Percentiles rank a stretch among this genome's conserved stretches.
Conservation (phyloP, 2,113 vertebrate species). For the Eublepharis macularius region DNA sequence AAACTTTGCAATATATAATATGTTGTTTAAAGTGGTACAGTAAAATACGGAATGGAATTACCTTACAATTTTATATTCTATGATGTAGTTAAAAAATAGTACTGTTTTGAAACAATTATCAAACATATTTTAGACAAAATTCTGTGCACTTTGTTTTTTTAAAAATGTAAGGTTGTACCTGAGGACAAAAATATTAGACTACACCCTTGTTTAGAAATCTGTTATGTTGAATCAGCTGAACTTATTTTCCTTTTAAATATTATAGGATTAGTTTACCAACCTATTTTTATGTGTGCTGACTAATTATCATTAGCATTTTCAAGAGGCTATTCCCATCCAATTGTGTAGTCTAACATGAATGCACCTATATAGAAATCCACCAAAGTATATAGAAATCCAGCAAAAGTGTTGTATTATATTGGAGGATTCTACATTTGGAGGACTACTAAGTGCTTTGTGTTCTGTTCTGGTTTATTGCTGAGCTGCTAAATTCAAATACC, state of each 20-base stretch:
- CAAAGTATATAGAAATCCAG: conserved; percentile 42
- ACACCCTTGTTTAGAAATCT: not conserved
- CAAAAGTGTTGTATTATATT: conserved; percentile 62
- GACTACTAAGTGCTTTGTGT: conserved; percentile 61
- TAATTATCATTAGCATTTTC: conserved; percentile 55
- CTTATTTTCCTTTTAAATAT: not conserved
- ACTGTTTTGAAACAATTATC: conserved; percentile 54
- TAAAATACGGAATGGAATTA: conserved; percentile 57
- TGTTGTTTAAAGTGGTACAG: conserved; percentile 64
- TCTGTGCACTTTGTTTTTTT: conserved; percentile 6
- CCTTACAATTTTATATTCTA: conserved; percentile 60
- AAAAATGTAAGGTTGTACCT: conserved; percentile 20
- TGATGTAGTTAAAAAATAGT: conserved; percentile 41
- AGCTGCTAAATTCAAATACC: conserved; percentile 67
- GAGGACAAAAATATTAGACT: not conserved
- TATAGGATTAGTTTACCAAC: conserved; percentile 9
- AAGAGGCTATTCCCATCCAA: conserved; percentile 38
- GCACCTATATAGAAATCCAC: conserved; percentile 19
- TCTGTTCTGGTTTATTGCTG: conserved; percentile 57
- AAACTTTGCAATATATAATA: conserved; percentile 73
- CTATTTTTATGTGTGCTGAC: conserved; percentile 35
- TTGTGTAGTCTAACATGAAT: conserved; percentile 34
- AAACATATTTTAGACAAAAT: conserved; percentile 41
- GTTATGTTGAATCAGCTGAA: not conserved
- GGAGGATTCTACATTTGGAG: conserved; percentile 48